phyloP scores from a whole-genome alignment of 1,140 invertebrate species.

The Ectropis grisescens region DNA sequence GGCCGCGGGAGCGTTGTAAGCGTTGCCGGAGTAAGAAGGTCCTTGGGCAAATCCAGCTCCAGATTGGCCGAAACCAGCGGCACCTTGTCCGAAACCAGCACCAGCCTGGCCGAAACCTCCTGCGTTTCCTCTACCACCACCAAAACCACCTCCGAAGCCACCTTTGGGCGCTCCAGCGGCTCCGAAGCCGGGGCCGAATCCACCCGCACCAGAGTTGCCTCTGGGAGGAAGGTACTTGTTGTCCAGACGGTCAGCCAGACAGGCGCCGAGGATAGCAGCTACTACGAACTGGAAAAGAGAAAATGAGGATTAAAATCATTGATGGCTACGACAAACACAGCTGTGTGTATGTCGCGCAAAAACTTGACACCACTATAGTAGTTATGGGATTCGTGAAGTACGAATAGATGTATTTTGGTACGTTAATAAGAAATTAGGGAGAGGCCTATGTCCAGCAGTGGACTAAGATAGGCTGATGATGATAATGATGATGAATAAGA shows the following conservation, averaged over 20 bases:
- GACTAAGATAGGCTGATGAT: too few species aligned
- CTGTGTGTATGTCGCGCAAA: too few species aligned
- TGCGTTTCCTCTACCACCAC: conserved; percentile 7
- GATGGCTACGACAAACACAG: too few species aligned
- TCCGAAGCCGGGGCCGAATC: conserved; percentile 45
- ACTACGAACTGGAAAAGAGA: conserved; percentile 42
- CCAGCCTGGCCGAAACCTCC: conserved; percentile 21
- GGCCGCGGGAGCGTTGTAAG: conserved; percentile 12
- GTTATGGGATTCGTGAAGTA: too few species aligned
- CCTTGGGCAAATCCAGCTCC: conserved; percentile 15
- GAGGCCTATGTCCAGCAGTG: too few species aligned
- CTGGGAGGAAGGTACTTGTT: conserved; percentile 76
- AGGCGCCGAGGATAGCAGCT: conserved; percentile 47
- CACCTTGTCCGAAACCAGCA: conserved; percentile 16
- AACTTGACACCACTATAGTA: too few species aligned
- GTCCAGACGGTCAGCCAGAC: conserved; percentile 70
- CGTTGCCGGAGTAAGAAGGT: conserved; percentile 1
- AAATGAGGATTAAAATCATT: too few species aligned
- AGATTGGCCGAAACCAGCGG: conserved; percentile 17
- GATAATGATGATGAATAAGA: too few species aligned
- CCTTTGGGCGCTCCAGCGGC: conserved; percentile 10
- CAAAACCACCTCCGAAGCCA: conserved; percentile 14
- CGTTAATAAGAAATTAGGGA: too few species aligned
- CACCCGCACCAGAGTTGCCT: conserved; percentile 42
- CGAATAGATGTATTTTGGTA: too few species aligned